Percentiles rank a stretch among this genome's conserved stretches.
These are phyloP conservation scores for Drosophila pandora DNA, from an alignment of 1,140 invertebrate genomes.

Conservation along the genomic window DNA sequence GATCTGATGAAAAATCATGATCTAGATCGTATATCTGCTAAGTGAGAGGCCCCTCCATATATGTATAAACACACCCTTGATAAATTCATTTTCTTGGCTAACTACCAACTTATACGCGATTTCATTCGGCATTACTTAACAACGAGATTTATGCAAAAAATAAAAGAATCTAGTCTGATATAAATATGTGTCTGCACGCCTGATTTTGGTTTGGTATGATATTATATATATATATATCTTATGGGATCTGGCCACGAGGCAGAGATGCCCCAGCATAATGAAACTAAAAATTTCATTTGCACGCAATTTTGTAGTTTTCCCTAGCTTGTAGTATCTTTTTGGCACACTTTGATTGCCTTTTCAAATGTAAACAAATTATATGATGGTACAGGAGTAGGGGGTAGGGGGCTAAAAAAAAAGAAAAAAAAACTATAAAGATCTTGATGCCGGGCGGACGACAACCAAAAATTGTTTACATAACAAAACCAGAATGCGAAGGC, in stretches of 20 bases:
- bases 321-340: conserved; percentile 19
- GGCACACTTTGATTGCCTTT: conserved; percentile 73
- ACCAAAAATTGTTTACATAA: conserved; percentile 76
- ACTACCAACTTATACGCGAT: conserved; percentile 65
- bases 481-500: conserved; percentile 65
- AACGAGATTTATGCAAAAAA: conserved; percentile 70
- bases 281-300: conserved; percentile 51
- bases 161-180: conserved; percentile 5
- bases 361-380: conserved; percentile 77
- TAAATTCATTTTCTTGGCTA: conserved; percentile 63
- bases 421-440: conserved; percentile 32
- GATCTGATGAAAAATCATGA: conserved; percentile 14
- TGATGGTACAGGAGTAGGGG: background rate
- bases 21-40: conserved; percentile 38
- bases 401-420: background rate
- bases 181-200: conserved; percentile 15
- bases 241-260: conserved; percentile 5
- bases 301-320: conserved; percentile 53
- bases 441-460: conserved; percentile 51
- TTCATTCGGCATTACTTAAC: conserved; percentile 75
- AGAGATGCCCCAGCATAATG: conserved; percentile 11
- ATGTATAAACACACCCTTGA: conserved; percentile 48
- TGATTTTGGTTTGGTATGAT: background rate
- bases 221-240: background rate
- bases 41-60: conserved; percentile 18